Percentiles rank a stretch among this genome's conserved stretches.
Evolutionary conservation across 1,140 invertebrate genomes (phyloP).

Genomic region (Bathynomus jamesi): DNA sequence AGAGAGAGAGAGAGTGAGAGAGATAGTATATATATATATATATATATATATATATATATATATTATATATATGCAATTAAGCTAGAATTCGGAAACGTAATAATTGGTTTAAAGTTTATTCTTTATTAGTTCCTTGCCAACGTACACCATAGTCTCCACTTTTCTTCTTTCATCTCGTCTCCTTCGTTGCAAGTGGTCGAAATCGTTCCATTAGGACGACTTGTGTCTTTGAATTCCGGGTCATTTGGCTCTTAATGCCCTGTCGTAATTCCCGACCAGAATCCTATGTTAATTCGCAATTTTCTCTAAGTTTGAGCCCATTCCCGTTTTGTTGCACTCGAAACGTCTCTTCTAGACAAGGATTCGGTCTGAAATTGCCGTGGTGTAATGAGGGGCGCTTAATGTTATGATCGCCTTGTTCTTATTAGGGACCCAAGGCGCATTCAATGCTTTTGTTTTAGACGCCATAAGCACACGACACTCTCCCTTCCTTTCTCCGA

Average conservation of each 20-base stretch:
- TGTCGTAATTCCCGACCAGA: constrained; percentile 26
- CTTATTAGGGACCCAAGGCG: not conserved
- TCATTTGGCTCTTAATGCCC: constrained; percentile 35
- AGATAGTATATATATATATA: too few species aligned
- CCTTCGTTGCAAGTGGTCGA: not conserved
- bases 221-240: constrained; percentile 34
- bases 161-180: not conserved
- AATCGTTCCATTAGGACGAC: constrained; percentile 25
- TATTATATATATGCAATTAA: too few species aligned
- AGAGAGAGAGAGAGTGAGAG: not conserved
- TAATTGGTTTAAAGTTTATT: not conserved
- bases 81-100: not conserved
- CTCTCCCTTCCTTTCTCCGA: not conserved
- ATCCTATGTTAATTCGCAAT: constrained; percentile 1
- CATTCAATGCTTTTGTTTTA: constrained; percentile 1
- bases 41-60: too few species aligned
- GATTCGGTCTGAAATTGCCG: not conserved
- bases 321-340: not conserved
- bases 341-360: not conserved
- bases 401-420: constrained; percentile 1
- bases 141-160: not conserved
- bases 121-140: not conserved
- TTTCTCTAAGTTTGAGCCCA: constrained; percentile 1
- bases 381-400: not conserved
- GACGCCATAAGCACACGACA: not conserved